These are phyloP conservation scores for Leucopternis melanops DNA, from an alignment of 2,113 vertebrate genomes.

Conservation along the genomic window DNA sequence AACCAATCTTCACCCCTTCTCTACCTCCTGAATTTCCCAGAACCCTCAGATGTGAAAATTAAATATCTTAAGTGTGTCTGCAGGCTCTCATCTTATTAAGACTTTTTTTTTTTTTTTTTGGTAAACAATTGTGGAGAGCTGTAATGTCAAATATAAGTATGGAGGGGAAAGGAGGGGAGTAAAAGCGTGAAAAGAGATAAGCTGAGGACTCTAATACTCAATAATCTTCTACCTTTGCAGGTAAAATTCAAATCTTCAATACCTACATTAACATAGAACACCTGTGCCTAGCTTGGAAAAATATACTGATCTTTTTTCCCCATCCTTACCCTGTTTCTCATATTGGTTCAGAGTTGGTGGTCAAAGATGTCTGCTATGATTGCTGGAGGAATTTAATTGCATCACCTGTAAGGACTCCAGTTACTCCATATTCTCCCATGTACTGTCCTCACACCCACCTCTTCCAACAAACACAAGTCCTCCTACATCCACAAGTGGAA, in stretches of 20 bases:
- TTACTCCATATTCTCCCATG: neutral
- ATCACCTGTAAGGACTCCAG: neutral
- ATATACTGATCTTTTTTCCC: neutral
- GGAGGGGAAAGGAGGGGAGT: neutral
- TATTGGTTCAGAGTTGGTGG: neutral
- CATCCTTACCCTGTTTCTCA: neutral
- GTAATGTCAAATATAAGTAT: neutral
- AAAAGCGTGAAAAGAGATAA: neutral
- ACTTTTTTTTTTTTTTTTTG: neutral
- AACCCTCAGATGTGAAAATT: neutral
- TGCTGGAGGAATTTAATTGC: neutral
- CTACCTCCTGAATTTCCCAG: neutral
- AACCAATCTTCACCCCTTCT: neutral
- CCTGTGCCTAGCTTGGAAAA: neutral
- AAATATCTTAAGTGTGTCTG: neutral
- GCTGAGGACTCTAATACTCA: neutral
- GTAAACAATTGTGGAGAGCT: neutral
- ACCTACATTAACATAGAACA: neutral
- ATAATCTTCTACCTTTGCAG: neutral
- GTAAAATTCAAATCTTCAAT: neutral
- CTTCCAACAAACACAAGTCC: neutral
- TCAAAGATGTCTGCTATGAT: neutral
- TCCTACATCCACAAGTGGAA: fast-evolving
- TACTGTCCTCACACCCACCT: neutral
- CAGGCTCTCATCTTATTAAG: neutral